Percentiles rank a stretch among this genome's conserved stretches.
These are phyloP conservation scores for Turritopsis dohrnii DNA, from an alignment of 30 jellyfish, hydroid and myxozoan genomes.

Conservation along the genomic window DNA sequence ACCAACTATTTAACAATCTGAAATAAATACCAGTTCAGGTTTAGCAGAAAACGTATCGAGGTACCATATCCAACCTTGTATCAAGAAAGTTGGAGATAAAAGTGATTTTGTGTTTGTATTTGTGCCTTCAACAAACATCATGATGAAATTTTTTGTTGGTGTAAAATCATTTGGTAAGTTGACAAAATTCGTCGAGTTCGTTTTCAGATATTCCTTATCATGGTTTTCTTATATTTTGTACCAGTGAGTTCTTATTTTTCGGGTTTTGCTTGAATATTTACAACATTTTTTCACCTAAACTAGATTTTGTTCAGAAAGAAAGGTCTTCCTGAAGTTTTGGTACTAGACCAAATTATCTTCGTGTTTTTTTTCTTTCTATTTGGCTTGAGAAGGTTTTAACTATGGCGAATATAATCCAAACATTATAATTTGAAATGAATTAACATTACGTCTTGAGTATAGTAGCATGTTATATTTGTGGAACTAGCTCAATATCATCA, in stretches of 20 bases:
- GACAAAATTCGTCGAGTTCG: no score
- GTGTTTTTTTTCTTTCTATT: not conserved
- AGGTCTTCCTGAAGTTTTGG: not conserved
- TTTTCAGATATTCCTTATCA: no score
- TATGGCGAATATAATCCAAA: not conserved
- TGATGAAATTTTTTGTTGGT: not conserved
- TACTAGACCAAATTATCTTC: not conserved
- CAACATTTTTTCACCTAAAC: not conserved
- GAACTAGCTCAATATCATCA: no score
- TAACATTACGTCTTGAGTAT: no score
- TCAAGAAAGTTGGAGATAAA: not conserved
- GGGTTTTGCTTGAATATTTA: not conserved
- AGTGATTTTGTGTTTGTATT: not conserved
- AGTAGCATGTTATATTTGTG: no score
- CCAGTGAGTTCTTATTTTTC: not conserved
- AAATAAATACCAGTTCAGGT: not conserved
- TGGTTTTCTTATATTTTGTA: no score
- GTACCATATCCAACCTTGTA: not conserved
- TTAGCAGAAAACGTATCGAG: no score
- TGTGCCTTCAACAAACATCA: not conserved
- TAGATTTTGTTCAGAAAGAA: not conserved
- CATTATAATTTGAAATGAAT: not conserved
- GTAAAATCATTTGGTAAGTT: no score
- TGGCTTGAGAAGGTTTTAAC: no score
- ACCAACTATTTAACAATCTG: not conserved